These are phyloP conservation scores for Poeciliopsis occidentalis DNA, from an alignment of 2,113 vertebrate genomes.

Conservation along the genomic window DNA sequence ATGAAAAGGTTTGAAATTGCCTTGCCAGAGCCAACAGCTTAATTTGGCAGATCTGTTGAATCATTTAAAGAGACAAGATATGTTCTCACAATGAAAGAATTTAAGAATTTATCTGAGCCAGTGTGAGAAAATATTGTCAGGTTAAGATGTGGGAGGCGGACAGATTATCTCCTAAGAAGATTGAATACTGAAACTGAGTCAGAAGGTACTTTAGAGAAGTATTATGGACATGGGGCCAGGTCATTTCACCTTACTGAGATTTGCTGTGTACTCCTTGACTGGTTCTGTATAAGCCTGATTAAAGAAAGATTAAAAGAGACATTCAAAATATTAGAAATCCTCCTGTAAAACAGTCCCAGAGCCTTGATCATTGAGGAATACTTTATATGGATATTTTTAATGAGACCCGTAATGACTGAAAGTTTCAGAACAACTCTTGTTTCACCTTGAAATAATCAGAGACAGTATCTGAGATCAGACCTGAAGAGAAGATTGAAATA, in stretches of 20 bases:
- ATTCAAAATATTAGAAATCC: not conserved
- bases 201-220: not conserved
- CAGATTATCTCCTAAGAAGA: not conserved
- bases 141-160: too few relatives aligned
- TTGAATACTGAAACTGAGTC: not conserved
- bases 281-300: not conserved
- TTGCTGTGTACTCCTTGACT: too few relatives aligned
- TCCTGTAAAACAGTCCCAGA: not conserved
- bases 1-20: not conserved
- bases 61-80: not conserved
- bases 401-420: not conserved
- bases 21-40: not conserved
- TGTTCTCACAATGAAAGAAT: not conserved
- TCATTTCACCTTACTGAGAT: not conserved
- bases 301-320: not conserved
- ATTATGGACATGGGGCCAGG: not conserved
- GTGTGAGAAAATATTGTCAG: not conserved
- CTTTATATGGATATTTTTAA: not conserved
- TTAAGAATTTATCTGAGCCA: not conserved
- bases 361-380: not conserved
- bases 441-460: conserved; percentile 7
- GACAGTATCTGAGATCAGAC: not conserved
- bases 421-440: not conserved
- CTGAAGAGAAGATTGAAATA: conserved; percentile 29
- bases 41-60: not conserved